phyloP scores from a whole-genome alignment of 2,888 invertebrate species.

The Bombyx huttoni region DNA sequence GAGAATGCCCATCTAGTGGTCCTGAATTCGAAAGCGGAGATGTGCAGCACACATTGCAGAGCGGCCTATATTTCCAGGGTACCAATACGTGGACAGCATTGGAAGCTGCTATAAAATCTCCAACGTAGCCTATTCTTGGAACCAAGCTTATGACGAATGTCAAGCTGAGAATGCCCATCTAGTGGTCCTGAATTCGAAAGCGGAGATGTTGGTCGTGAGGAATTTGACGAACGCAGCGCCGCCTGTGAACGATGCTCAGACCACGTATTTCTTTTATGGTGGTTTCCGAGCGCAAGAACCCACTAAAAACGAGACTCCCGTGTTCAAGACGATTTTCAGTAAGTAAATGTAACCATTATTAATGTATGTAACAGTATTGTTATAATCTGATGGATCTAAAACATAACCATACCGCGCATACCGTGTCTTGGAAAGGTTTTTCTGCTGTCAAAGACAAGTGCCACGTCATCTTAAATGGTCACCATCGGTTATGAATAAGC shows the following conservation, averaged over 20 bases:
- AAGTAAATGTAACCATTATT: conserved; percentile 19
- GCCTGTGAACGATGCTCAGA: conserved; percentile 1
- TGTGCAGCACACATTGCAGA: conserved; percentile 4
- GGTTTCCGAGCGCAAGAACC: conserved; percentile 33
- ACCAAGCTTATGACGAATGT: conserved; percentile 40
- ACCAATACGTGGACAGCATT: conserved; percentile 16
- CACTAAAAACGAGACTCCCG: conserved; percentile 15
- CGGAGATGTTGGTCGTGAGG: conserved; percentile 25
- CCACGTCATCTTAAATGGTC: no score
- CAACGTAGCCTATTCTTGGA: conserved; percentile 26
- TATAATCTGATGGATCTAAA: no score
- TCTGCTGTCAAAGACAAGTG: no score
- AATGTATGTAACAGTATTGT: no score
- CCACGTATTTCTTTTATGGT: conserved; percentile 30
- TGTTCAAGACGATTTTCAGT: conserved; percentile 49
- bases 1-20: conserved; percentile 39
- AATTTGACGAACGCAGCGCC: conserved; percentile 17
- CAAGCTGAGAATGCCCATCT: conserved; percentile 34
- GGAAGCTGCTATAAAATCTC: conserved; percentile 46
- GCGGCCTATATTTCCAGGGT: conserved; percentile 20
- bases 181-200: conserved; percentile 34
- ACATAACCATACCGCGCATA: no score
- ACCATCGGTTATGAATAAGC: no score
- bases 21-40: conserved; percentile 36
- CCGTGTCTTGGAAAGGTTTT: no score